Evolutionary conservation across 1,140 invertebrate species (phyloP).

Genomic region (Bombus waltoni): DNA sequence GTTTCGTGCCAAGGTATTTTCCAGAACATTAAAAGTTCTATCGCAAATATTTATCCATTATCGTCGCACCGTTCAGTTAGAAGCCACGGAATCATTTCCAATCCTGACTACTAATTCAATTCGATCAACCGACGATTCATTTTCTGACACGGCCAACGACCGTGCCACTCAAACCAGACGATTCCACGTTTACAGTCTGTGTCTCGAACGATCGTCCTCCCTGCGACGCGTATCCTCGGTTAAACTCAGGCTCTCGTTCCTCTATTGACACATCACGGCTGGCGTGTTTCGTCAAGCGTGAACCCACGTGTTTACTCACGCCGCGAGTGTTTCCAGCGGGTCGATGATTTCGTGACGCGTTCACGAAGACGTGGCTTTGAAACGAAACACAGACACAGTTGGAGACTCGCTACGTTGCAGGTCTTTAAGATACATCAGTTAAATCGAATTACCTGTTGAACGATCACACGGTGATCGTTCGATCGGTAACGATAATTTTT

Average conservation of each 20-base stretch:
- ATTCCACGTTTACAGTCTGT: slow-evolving; percentile 32
- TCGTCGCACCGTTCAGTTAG: not conserved
- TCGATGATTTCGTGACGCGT: slow-evolving; percentile 12
- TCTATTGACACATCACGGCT: slow-evolving; percentile 51
- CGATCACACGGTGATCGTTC: too few species aligned
- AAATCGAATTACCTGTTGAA: slow-evolving; percentile 56
- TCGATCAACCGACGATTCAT: slow-evolving; percentile 27
- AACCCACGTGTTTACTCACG: slow-evolving; percentile 30
- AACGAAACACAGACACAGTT: not conserved
- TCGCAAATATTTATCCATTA: slow-evolving; percentile 7
- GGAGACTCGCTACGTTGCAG: not conserved
- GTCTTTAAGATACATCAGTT: not conserved
- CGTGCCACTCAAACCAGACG: not conserved
- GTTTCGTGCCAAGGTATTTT: too few species aligned
- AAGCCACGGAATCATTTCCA: not conserved
- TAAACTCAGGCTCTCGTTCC: not conserved
- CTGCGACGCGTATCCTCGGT: not conserved
- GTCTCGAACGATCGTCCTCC: not conserved
- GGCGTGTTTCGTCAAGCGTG: slow-evolving; percentile 3
- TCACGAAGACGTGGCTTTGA: slow-evolving; percentile 30
- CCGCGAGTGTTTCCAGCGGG: slow-evolving; percentile 9
- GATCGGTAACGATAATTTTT: too few species aligned
- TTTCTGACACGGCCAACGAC: slow-evolving; percentile 4
- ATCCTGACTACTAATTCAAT: slow-evolving; percentile 41
- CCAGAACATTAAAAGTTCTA: not conserved